Conservation (phyloP, 2,797 vertebrate genomes). For the Psittacula derbiana region DNA sequence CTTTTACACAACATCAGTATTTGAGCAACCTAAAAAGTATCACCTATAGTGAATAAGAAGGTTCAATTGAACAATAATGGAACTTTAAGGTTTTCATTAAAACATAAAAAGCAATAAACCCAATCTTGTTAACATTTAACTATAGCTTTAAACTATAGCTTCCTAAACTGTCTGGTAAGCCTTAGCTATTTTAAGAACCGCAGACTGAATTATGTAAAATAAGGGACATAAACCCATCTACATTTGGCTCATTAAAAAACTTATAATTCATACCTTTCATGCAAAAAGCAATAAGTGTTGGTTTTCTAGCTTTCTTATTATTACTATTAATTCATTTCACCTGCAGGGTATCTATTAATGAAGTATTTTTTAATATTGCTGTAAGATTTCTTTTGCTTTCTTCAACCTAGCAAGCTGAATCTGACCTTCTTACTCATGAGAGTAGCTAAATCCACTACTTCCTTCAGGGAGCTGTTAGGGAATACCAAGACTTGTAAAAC, state of each 20-base stretch:
- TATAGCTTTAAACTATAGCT: neutral
- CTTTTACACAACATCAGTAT: neutral
- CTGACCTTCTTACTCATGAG: neutral
- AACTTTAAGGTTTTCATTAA: neutral
- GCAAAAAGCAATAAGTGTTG: neutral
- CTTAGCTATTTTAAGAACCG: neutral
- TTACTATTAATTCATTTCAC: neutral
- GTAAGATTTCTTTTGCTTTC: neutral
- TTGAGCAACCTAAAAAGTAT: neutral
- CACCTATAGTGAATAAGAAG: neutral
- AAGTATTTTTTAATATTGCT: neutral
- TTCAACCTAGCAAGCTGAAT: neutral
- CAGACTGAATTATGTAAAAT: neutral
- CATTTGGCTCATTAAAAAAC: neutral
- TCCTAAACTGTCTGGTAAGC: neutral
- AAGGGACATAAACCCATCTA: neutral
- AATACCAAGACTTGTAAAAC: neutral
- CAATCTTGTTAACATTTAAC: neutral
- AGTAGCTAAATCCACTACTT: neutral
- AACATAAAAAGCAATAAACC: neutral
- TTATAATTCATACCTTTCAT: neutral
- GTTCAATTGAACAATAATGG: neutral
- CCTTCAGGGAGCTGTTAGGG: neutral
- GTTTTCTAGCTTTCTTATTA: neutral
- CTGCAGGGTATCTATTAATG: neutral